Evolutionary conservation across 30 jellyfish, hydroid and myxozoan genomes (phyloP), one percentile per base, ranked within the genome.

Genomic region (Chrysaora quinquecirrha): DNA sequence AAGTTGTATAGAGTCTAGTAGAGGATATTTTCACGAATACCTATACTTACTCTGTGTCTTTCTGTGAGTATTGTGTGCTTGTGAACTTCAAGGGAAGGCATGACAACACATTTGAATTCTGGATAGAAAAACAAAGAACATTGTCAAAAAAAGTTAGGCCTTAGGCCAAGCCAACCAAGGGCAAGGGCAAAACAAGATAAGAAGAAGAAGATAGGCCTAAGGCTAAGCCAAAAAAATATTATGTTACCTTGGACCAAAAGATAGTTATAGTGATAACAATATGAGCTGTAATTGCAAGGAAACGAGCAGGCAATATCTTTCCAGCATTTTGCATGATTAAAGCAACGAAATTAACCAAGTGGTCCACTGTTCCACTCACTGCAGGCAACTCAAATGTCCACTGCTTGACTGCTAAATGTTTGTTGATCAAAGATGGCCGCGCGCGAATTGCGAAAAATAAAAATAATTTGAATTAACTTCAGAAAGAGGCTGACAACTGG

Each of bases 161-260:
- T n/a, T n/a, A n/a, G n/a, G n/a, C n/a, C n/a, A n/a, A n/a, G n/a
- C n/a, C n/a, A n/a, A n/a, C n/a, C n/a, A n/a, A n/a, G n/a, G n/a
- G n/a, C n/a, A n/a, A n/a, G n/a, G n/a, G n/a, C n/a, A n/a, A 38
- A 38, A 38, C 54, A 38, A 38, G 54, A 38, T 14, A 3, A 14
- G 54, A 38, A 38, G 6, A 14, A 38, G 6, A 3, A 38, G 14
- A 38, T 3, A 3, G 54, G 54, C 54, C n/a, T n/a, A n/a, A n/a
- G n/a, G n/a, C n/a, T n/a, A n/a, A n/a, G n/a, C n/a, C n/a, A n/a
- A n/a, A n/a, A n/a, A n/a, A n/a, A n/a, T n/a, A n/a, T 34, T 48
- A 46, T 29, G 64, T 34, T 64, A 90, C 97, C 96, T 75, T 69
- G 4, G 97, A 90, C 97, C 96, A 84, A n/a, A 90, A 83, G 14